These are phyloP conservation scores for Montipora cactus DNA, from an alignment of 64 coral and sea anemone species.

Conservation along the genomic window DNA sequence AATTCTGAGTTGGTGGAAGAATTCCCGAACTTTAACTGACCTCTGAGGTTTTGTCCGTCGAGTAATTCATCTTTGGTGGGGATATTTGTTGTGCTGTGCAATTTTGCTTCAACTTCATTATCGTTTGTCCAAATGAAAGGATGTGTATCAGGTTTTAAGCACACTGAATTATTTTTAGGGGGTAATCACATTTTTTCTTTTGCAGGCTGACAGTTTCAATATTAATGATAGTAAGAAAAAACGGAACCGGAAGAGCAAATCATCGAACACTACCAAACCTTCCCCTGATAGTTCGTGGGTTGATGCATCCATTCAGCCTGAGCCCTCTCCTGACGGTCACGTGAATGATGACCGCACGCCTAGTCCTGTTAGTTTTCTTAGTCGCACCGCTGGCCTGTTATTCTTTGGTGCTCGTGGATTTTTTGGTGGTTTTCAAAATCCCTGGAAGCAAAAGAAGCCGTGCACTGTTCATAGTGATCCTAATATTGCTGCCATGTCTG, in stretches of 20 bases:
- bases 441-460: slow-evolving; percentile 37
- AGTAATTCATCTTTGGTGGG: too few species aligned
- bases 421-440: slow-evolving; percentile 58
- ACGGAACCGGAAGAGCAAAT: slow-evolving; percentile 51
- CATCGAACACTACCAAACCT: background rate
- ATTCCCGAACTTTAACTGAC: too few species aligned
- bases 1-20: too few species aligned
- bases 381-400: slow-evolving; percentile 78
- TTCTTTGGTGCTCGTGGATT: slow-evolving; percentile 77
- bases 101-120: too few species aligned
- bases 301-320: background rate
- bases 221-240: slow-evolving; percentile 37
- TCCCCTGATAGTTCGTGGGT: background rate
- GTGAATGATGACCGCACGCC: slow-evolving; percentile 3
- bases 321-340: slow-evolving; percentile 9
- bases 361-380: slow-evolving; percentile 74
- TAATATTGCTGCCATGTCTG: background rate
- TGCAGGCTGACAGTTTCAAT: slow-evolving; percentile 30
- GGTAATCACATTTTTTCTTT: background rate
- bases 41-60: too few species aligned
- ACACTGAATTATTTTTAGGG: background rate
- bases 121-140: too few species aligned
- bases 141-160: background rate
- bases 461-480: slow-evolving; percentile 42
- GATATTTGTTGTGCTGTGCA: too few species aligned